phyloP scores from a whole-genome alignment of 2,888 invertebrate genomes.

The Hermaeophaga mercurialis region DNA sequence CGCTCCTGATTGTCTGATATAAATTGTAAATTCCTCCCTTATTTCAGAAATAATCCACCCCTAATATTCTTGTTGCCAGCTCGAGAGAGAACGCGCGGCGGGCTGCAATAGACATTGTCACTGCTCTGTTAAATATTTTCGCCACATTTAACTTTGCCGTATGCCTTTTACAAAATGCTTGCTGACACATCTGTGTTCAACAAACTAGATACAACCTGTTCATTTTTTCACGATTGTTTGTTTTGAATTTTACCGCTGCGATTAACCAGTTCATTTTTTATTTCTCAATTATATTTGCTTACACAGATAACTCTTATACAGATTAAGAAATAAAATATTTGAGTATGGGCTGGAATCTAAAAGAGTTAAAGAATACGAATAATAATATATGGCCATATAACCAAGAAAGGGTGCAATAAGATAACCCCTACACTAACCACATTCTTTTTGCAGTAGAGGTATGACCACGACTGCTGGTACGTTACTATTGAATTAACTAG shows the following conservation, averaged over 20 bases:
- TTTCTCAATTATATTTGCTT: neutral
- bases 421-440: too few relatives aligned
- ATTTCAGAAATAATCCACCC: conserved; percentile 39
- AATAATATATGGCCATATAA: too few relatives aligned
- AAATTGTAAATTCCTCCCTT: conserved; percentile 41
- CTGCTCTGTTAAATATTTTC: conserved; percentile 54
- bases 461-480: too few relatives aligned
- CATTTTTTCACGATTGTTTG: conserved; percentile 26
- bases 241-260: conserved; percentile 7
- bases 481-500: too few relatives aligned
- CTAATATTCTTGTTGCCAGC: conserved; percentile 39
- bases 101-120: conserved; percentile 52
- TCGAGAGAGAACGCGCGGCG: conserved; percentile 28
- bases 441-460: too few relatives aligned
- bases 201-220: conserved; percentile 44
- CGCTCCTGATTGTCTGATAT: conserved; percentile 19
- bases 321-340: too few relatives aligned
- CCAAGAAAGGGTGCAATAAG: too few relatives aligned
- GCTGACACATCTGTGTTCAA: conserved; percentile 53
- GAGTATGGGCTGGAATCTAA: too few relatives aligned
- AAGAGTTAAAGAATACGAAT: too few relatives aligned
- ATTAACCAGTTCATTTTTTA: conserved; percentile 2
- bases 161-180: conserved; percentile 48
- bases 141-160: conserved; percentile 54
- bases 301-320: too few relatives aligned